A percentile compares a stretch with the other conserved stretches of the same genome.
These are phyloP conservation scores for Tenthredo scrophulariae DNA, from an alignment of 2,888 invertebrate species.

Conservation along the genomic window DNA sequence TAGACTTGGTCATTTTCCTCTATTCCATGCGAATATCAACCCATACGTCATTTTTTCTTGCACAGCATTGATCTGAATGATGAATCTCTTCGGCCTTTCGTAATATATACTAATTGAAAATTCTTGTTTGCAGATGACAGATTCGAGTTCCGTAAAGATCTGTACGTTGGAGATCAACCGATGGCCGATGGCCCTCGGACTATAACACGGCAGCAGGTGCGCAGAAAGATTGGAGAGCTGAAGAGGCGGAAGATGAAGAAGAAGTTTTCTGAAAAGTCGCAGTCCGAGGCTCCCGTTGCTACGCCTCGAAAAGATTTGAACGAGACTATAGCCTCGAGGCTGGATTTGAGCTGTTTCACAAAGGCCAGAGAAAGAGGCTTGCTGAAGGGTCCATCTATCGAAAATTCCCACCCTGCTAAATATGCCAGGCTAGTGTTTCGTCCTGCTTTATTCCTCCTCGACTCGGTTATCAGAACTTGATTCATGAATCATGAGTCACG, in stretches of 20 bases:
- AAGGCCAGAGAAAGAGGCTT: slow-evolving; percentile 66
- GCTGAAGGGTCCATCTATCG: slow-evolving; percentile 69
- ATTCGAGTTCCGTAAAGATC: slow-evolving; percentile 60
- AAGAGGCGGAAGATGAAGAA: slow-evolving; percentile 62
- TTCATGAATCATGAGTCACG: not conserved
- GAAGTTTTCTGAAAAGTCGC: slow-evolving; percentile 60
- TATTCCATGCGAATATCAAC: not conserved
- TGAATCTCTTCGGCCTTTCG: not conserved
- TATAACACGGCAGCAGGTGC: slow-evolving; percentile 58
- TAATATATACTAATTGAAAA: not conserved
- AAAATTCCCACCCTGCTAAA: slow-evolving; percentile 67
- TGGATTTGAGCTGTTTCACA: slow-evolving; percentile 70
- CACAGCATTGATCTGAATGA: not conserved
- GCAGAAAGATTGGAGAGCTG: slow-evolving; percentile 62
- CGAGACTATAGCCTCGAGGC: slow-evolving; percentile 68
- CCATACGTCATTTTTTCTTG: no score
- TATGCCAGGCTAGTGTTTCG: slow-evolving; percentile 65
- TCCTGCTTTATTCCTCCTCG: not conserved
- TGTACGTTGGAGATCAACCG: slow-evolving; percentile 66
- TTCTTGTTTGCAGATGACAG: not conserved
- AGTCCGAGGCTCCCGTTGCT: slow-evolving; percentile 59
- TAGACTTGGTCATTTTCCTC: not conserved
- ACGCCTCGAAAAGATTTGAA: slow-evolving; percentile 64
- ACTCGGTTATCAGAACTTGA: not conserved
- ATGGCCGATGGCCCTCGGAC: slow-evolving; percentile 43